Percentiles rank a stretch among this genome's conserved stretches.
phyloP scores from a whole-genome alignment of 2,888 invertebrate genomes.

The Neria commutata region DNA sequence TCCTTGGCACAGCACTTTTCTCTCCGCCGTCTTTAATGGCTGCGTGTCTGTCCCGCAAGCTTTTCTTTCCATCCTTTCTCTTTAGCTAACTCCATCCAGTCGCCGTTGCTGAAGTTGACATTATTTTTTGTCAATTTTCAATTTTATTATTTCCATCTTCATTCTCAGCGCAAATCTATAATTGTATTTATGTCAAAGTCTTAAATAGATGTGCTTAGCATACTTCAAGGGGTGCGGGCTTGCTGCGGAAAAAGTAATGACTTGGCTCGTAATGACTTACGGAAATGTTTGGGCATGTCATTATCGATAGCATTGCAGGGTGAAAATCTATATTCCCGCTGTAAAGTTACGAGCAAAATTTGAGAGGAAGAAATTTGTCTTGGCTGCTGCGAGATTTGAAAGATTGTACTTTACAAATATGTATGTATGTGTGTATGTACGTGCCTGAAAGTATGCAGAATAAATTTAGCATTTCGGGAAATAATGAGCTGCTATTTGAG shows the following conservation, averaged over 20 bases:
- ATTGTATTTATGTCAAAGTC: conserved; percentile 53
- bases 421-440: too few relatives aligned
- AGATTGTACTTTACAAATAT: too few relatives aligned
- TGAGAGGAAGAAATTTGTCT: conserved; percentile 42
- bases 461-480: too few relatives aligned
- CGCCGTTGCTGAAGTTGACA: conserved; percentile 23
- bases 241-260: conserved; percentile 42
- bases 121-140: conserved; percentile 53
- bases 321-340: background rate
- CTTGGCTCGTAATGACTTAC: conserved; percentile 55
- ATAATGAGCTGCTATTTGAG: too few relatives aligned
- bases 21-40: conserved; percentile 50
- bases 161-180: conserved; percentile 50
- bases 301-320: conserved; percentile 43
- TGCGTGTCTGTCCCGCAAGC: conserved; percentile 43
- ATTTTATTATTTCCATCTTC: conserved; percentile 54
- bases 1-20: conserved; percentile 55
- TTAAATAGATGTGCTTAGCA: conserved; percentile 51
- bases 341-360: background rate
- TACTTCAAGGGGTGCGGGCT: background rate
- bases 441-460: background rate
- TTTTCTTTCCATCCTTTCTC: conserved; percentile 17
- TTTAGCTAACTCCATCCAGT: background rate
- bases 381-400: conserved; percentile 38
- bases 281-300: conserved; percentile 55